Evolutionary conservation across 1,140 invertebrate genomes (phyloP), one percentile per base, ranked within the genome.

Genomic region (Delia radicum): DNA sequence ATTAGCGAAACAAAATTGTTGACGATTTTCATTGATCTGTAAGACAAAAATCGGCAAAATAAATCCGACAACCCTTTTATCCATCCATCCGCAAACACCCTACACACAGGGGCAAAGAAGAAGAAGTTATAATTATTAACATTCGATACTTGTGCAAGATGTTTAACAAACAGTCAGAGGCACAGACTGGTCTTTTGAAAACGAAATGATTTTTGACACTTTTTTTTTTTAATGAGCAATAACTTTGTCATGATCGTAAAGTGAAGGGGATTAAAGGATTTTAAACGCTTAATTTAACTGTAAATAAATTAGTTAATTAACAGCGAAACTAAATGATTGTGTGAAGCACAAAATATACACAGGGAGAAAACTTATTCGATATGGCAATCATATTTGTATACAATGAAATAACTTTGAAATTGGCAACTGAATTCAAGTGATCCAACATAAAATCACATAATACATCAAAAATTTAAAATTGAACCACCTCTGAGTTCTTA

Each of bases 281-380:
- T 55, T 55, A 55, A n/a, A 55, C 48, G 48, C 48, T 18, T 55
- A 55, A 55, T 21, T 55, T 55, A 55, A 55, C 48, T 21, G n/a
- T 55, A 55, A 55, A 55, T 55, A 55, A 55, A 55, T 55, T n/a
- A 55, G 48, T n/a, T 18, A 55, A 55, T 55, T 55, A 55, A 55
- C n/a, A n/a, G n/a, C n/a, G n/a, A 3, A 37, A 12, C 31, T 13
- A 37, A 37, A 13, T 13, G 8, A 37, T 37, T 37, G 13, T 10
- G 33, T 10, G 33, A 37, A 37, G 8, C 8, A 37, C 33, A 13
- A 37, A 55, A 33, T 12, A 33, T 6, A 33, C 31, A 33, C 31
- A 33, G 31, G 31, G 10, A 55, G 24, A 55, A 55, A 55, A 6
- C n/a, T 55, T 12, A 6, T 33, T 33, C 31, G 31, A 6, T 33